Conservation (phyloP, 64 coral and sea anemone genomes). For the Montipora cactus region DNA sequence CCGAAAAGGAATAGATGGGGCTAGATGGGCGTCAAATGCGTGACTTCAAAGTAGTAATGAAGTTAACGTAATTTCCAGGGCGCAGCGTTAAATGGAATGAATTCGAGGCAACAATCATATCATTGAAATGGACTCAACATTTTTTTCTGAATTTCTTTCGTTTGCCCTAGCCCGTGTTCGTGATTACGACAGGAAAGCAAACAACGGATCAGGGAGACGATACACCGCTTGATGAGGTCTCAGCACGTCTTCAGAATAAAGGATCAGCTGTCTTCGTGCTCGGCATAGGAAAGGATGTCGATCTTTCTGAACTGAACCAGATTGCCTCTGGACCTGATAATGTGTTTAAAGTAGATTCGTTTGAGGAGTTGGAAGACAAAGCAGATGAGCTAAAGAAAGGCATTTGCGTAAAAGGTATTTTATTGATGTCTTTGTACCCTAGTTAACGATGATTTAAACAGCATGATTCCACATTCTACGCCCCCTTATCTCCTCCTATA, state of each 20-base stretch:
- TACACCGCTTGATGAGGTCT: constrained; percentile 30
- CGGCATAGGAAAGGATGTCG: constrained; percentile 43
- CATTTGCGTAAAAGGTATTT: constrained; percentile 16
- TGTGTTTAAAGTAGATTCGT: constrained; percentile 19
- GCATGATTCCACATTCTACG: too few species aligned
- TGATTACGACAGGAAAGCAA: constrained; percentile 57
- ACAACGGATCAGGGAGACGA: constrained; percentile 32
- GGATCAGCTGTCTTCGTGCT: constrained; percentile 45
- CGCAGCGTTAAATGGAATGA: too few species aligned
- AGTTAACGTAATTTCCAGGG: too few species aligned
- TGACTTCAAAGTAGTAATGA: too few species aligned
- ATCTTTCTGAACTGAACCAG: constrained; percentile 28
- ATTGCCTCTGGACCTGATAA: constrained; percentile 54
- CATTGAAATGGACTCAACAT: too few species aligned
- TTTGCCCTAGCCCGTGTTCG: constrained; percentile 20
- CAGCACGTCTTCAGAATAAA: neutral
- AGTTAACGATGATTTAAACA: too few species aligned
- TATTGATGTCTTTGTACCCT: neutral
- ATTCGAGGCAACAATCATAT: too few species aligned
- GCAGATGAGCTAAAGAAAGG: neutral
- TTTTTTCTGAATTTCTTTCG: neutral
- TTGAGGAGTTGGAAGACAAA: constrained; percentile 34
- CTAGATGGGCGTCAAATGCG: too few species aligned
- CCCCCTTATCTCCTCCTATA: too few species aligned
- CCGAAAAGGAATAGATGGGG: too few species aligned